phyloP scores from a whole-genome alignment of 2,888 invertebrate species.

The Aporophyla nigra region DNA sequence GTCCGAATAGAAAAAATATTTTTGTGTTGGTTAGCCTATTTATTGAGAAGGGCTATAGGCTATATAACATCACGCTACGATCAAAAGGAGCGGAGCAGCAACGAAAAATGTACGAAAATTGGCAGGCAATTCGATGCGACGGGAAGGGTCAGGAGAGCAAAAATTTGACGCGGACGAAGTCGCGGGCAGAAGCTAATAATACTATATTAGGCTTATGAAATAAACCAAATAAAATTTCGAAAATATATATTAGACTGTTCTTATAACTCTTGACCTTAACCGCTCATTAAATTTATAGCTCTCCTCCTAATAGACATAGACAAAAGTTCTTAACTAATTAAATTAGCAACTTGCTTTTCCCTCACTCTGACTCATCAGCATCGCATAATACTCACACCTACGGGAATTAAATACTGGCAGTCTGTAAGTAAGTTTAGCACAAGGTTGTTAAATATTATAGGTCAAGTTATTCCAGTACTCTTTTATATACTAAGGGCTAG shows the following conservation, averaged over 20 bases:
- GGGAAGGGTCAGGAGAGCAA: no score
- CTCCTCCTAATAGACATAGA: background rate
- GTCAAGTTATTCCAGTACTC: background rate
- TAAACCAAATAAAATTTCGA: no score
- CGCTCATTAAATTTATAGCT: slow-evolving; percentile 3
- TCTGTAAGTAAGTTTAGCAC: background rate
- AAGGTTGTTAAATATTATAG: slow-evolving; percentile 11
- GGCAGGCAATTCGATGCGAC: no score
- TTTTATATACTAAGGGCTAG: background rate
- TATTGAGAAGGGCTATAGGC: no score
- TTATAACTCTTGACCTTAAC: background rate
- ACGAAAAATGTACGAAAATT: no score
- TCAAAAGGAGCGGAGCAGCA: no score
- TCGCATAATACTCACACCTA: slow-evolving; percentile 19
- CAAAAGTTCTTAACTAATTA: slow-evolving; percentile 37
- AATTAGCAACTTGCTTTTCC: slow-evolving; percentile 43
- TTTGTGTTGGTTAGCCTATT: no score
- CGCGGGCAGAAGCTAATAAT: no score
- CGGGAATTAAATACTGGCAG: slow-evolving; percentile 24
- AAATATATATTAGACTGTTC: background rate
- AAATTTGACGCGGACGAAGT: no score
- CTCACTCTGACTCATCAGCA: slow-evolving; percentile 8
- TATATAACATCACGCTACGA: no score
- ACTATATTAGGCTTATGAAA: no score
- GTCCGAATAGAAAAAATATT: no score